phyloP scores from a whole-genome alignment of 2,797 vertebrate species.

The Cossypha niveicapilla region DNA sequence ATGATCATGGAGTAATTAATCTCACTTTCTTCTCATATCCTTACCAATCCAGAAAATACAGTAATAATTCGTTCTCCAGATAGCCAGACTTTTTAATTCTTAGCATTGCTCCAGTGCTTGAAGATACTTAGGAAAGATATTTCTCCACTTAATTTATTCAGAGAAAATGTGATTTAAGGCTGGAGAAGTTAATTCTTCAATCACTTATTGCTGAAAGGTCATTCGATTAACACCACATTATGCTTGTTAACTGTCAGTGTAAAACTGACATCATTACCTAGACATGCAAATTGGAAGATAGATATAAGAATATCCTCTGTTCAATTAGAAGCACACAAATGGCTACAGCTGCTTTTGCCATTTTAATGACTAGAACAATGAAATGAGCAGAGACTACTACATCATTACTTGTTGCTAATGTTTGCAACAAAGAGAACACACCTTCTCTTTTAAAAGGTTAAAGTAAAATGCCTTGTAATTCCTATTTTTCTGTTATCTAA shows the following conservation, averaged over 20 bases:
- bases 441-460: neutral
- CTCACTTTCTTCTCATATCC: neutral
- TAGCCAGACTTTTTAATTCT: neutral
- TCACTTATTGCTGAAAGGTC: constrained; percentile 27
- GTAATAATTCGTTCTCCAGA: neutral
- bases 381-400: neutral
- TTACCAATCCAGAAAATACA: neutral
- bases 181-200: constrained; percentile 31
- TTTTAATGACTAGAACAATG: neutral
- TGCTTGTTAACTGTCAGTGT: constrained; percentile 17
- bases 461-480: neutral
- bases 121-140: neutral
- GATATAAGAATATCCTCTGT: neutral
- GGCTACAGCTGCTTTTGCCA: neutral
- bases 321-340: neutral
- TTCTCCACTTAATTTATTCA: neutral
- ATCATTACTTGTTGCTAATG: neutral
- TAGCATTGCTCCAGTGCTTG: neutral
- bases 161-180: constrained; percentile 4
- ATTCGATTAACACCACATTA: neutral
- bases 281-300: neutral
- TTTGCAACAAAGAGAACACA: neutral
- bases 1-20: neutral
- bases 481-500: neutral
- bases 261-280: constrained; percentile 14